Percentiles rank a stretch among this genome's conserved stretches.
These are phyloP conservation scores for Phalacrocorax brasilianus DNA, from an alignment of 2,113 vertebrate species.

Conservation along the genomic window DNA sequence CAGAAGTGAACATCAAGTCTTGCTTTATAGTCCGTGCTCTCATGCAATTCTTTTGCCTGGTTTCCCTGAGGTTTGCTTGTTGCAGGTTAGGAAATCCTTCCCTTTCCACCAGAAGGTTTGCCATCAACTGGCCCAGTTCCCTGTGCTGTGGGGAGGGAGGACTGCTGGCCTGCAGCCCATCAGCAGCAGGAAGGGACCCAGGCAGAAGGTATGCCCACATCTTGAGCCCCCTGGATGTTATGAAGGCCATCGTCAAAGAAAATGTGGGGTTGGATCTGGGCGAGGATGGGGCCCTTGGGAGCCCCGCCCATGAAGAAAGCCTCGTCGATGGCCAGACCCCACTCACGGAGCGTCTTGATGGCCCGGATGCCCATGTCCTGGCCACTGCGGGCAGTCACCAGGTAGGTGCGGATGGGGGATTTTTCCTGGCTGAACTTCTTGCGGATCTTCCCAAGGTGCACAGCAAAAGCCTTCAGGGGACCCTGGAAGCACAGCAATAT, in stretches of 20 bases:
- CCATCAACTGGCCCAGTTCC: background rate
- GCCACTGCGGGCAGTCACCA: conserved; percentile 63
- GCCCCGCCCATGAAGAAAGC: conserved; percentile 76
- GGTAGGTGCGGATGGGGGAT: conserved; percentile 68
- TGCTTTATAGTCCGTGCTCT: background rate
- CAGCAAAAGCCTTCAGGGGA: conserved; percentile 73
- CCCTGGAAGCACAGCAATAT: conserved; percentile 53
- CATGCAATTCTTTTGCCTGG: background rate
- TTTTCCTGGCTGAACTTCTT: conserved; percentile 63
- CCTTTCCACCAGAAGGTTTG: background rate
- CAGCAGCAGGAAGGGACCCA: conserved; percentile 55
- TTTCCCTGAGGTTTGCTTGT: background rate
- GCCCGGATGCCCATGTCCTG: conserved; percentile 68
- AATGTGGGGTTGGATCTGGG: conserved; percentile 74
- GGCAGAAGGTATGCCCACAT: conserved; percentile 58
- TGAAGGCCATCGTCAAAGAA: conserved; percentile 68
- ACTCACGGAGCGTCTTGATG: conserved; percentile 65
- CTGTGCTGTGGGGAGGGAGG: background rate
- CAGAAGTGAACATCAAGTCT: background rate
- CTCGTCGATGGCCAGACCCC: conserved; percentile 71
- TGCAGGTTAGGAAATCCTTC: background rate
- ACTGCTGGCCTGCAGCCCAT: background rate
- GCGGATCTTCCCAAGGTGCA: conserved; percentile 69
- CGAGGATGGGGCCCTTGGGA: conserved; percentile 67
- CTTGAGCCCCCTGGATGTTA: conserved; percentile 53